Conservation (phyloP, 2,888 invertebrate genomes). For the Syrista parreyssii region DNA sequence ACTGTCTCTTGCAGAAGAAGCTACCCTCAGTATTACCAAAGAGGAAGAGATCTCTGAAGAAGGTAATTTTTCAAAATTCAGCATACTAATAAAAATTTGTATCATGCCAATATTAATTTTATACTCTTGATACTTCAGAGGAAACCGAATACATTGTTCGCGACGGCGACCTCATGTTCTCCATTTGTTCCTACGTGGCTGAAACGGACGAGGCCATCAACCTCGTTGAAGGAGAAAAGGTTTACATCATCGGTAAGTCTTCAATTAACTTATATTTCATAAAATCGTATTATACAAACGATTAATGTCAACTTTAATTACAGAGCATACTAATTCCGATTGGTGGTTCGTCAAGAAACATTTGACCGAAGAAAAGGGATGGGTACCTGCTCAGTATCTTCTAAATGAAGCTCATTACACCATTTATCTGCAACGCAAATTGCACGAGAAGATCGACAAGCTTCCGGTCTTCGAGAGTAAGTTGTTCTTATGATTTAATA, state of each 20-base stretch:
- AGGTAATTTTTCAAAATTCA: conserved; percentile 53
- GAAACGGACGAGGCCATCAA: conserved; percentile 90
- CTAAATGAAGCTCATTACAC: conserved; percentile 86
- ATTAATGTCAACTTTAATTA: conserved; percentile 9
- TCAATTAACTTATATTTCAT: conserved; percentile 7
- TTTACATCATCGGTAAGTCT: conserved; percentile 80
- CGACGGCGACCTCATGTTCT: conserved; percentile 83
- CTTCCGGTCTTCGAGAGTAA: conserved; percentile 93
- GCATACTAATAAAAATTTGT: conserved; percentile 11
- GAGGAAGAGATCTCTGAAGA: conserved; percentile 75
- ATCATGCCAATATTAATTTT: conserved; percentile 7
- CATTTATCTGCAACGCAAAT: conserved; percentile 85
- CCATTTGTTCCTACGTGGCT: conserved; percentile 86
- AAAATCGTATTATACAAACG: conserved; percentile 5
- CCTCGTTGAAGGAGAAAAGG: conserved; percentile 89
- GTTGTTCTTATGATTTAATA: conserved; percentile 52
- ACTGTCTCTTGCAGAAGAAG: conserved; percentile 72
- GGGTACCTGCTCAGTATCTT: conserved; percentile 91
- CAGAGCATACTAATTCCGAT: conserved; percentile 85
- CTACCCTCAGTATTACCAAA: conserved; percentile 76
- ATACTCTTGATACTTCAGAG: conserved; percentile 36
- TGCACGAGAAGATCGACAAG: conserved; percentile 92
- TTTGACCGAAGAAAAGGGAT: conserved; percentile 90
- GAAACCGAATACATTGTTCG: conserved; percentile 69
- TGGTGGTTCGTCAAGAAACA: conserved; percentile 95